Evolutionary conservation across 1,140 invertebrate genomes (phyloP).

Genomic region (Teleogryllus occipitalis): DNA sequence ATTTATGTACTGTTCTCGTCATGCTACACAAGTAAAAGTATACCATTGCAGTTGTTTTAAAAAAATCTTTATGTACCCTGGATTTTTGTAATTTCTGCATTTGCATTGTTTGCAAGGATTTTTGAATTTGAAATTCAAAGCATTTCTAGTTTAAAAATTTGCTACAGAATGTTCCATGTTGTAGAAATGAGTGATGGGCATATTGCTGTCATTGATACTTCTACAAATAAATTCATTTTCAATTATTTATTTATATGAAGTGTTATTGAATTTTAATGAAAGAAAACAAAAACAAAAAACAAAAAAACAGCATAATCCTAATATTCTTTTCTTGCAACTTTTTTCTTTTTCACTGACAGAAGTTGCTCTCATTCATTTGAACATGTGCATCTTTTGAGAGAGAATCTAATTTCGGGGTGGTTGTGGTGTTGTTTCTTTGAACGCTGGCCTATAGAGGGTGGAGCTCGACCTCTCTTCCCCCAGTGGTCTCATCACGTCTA

Average conservation of each 20-base stretch:
- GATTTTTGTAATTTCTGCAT: background rate
- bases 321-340: too few relatives aligned
- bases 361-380: background rate
- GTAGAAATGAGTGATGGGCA: background rate
- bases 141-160: background rate
- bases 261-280: too few relatives aligned
- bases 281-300: too few relatives aligned
- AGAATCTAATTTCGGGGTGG: slow-evolving; percentile 10
- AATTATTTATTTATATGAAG: too few relatives aligned
- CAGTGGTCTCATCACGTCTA: slow-evolving; percentile 89
- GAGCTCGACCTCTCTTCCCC: slow-evolving; percentile 67
- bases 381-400: slow-evolving; percentile 4
- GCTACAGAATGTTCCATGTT: background rate
- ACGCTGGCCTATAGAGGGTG: slow-evolving; percentile 26
- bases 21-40: background rate
- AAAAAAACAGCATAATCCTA: too few relatives aligned
- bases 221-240: too few relatives aligned
- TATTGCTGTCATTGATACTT: background rate
- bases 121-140: background rate
- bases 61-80: background rate
- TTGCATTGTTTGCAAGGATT: background rate
- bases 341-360: background rate
- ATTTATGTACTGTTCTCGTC: background rate
- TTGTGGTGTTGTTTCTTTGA: slow-evolving; percentile 18
- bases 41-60: background rate